Conservation (phyloP, 2,797 vertebrate species). For the Enteromius treurensis region DNA sequence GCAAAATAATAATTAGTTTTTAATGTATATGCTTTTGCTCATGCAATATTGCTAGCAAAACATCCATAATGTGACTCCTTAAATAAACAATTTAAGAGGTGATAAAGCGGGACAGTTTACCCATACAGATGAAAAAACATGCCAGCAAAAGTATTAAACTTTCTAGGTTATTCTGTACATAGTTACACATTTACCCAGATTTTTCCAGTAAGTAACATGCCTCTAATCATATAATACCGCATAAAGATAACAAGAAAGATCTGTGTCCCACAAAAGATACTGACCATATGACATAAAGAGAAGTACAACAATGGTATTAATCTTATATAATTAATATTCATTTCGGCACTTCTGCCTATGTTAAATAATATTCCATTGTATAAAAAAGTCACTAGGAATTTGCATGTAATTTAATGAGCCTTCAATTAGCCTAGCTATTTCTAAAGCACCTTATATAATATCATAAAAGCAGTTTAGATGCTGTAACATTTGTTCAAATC, state of each 20-base stretch:
- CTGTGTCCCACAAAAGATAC: conserved; percentile 11
- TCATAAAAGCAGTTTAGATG: neutral
- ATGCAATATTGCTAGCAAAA: no score
- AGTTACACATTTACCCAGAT: no score
- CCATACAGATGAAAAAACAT: no score
- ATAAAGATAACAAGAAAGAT: conserved; percentile 5
- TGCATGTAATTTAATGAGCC: neutral
- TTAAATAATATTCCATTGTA: neutral
- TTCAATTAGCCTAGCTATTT: neutral
- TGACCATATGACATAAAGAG: neutral
- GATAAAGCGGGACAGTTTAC: no score
- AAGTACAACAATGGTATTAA: neutral
- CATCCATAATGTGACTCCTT: no score
- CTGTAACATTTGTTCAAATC: neutral
- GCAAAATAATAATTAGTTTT: no score
- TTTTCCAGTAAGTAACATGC: neutral
- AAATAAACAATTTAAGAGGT: no score
- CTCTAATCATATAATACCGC: conserved; percentile 12
- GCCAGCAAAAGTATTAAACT: no score
- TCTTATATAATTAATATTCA: neutral
- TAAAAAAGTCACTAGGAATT: neutral
- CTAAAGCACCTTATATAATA: neutral
- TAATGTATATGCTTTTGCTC: no score
- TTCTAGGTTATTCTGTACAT: no score
- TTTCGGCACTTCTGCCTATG: neutral